Base-by-base conservation (phyloP, 2,888 invertebrate species). In the Watsonalla binaria region DNA sequence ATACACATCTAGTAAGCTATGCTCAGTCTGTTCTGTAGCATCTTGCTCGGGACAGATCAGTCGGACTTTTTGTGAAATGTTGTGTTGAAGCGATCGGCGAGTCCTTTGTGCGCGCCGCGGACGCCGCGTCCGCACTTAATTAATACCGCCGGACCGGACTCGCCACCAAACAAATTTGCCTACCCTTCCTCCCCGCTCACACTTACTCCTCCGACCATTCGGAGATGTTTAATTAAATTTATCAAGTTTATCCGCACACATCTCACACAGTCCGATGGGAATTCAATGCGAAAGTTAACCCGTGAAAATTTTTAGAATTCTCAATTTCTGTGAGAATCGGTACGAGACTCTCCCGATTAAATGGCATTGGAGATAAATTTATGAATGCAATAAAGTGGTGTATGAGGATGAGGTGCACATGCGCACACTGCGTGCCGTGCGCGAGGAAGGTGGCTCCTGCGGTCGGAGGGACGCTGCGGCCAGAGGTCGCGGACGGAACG, bases 221-320 rank as follows among this genome's bases (percentile, higher is more conserved):
- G 57, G 73, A 75, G 78, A 83, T 78, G 70, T 84, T 87, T 88
- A 82, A 89, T 88, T 90, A 86, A 87, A 90, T 88, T 86, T 86
- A 90, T 88, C 85, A 82, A 66, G 71, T 75, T 86, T 86, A 89
- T 88, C 89, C 78, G 67, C 73, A 69, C 74, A 75, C 82, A 84
- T 84, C 82, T 78, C 80, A 71, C 75, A 68, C 74, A 60, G 62
- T 60, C 68, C 83, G 79, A 81, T 85, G 86, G 82, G 84, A 86
- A 85, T 79, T 80, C 76, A 74, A 74, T 72, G 80, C 79, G 71
- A 77, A 75, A 69, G 70, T 68, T 68, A 66, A 70, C 70, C 68
- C 68, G 74, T 61, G 63, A 66, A 65, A 70, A 86, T 84, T 79
- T 83, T 84, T 80, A 60, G 73, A 70, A 87, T 85, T 82, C 76